Conservation (phyloP, 1,140 invertebrate species). For the Caenorhabditis brenneri region DNA sequence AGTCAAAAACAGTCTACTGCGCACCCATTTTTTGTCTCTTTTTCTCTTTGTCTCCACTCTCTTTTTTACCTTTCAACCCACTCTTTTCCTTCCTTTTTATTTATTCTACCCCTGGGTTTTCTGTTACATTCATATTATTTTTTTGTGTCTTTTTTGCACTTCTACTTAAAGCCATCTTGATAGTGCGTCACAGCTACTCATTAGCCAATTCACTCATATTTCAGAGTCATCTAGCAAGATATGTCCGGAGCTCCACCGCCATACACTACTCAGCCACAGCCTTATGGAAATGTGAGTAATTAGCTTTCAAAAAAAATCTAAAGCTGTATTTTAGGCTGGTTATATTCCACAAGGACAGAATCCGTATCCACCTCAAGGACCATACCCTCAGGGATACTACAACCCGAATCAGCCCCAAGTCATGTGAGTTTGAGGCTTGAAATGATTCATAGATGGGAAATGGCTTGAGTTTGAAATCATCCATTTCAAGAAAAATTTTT, state of each 20-base stretch:
- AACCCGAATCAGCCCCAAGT: conserved; percentile 52
- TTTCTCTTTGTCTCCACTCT: neutral
- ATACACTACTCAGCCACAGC: conserved; percentile 39
- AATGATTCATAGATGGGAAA: too few species aligned
- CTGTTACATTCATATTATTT: neutral
- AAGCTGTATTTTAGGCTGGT: conserved; percentile 25
- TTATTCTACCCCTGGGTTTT: neutral
- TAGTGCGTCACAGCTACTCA: too few species aligned
- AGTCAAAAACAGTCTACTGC: neutral
- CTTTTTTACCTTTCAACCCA: neutral
- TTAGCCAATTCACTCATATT: too few species aligned
- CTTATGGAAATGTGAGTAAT: conserved; percentile 20
- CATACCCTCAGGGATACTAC: conserved; percentile 47
- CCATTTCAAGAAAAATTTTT: too few species aligned
- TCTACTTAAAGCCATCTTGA: too few species aligned
- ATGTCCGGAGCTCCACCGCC: conserved; percentile 47
- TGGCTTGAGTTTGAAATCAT: too few species aligned
- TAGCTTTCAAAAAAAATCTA: too few species aligned
- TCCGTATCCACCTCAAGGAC: conserved; percentile 42
- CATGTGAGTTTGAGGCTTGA: conserved; percentile 48
- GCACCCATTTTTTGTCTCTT: neutral
- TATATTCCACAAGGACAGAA: conserved; percentile 40
- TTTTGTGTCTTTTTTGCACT: neutral
- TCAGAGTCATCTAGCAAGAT: too few species aligned
- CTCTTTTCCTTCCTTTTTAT: too few species aligned